A percentile compares a stretch with the other conserved stretches of the same genome.
phyloP scores from a whole-genome alignment of 2,888 invertebrate species.

The Lepidochitona cinerea region DNA sequence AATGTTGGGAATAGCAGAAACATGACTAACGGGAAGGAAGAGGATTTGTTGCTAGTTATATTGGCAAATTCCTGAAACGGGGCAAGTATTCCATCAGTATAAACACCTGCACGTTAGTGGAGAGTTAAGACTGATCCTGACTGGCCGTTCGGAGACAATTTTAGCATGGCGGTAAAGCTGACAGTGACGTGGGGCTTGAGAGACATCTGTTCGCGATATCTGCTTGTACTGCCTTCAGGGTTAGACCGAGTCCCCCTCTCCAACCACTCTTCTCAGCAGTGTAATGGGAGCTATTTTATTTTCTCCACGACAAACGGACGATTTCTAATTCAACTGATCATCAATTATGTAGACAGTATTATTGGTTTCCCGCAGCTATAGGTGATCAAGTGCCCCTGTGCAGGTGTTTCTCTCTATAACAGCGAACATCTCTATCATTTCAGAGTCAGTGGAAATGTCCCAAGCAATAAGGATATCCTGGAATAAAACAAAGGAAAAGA shows the following conservation, averaged over 20 bases:
- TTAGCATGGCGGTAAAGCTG: not conserved
- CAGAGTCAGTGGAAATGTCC: no score
- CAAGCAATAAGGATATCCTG: no score
- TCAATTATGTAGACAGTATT: not conserved
- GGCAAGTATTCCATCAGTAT: no score
- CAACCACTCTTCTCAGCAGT: not conserved
- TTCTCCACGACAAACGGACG: not conserved
- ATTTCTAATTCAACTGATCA: not conserved
- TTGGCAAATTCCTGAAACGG: conserved; percentile 4
- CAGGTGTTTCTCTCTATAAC: no score
- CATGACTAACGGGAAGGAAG: not conserved
- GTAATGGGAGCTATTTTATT: conserved; percentile 4
- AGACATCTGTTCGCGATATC: not conserved
- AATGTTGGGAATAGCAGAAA: not conserved
- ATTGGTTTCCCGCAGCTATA: conserved; percentile 2
- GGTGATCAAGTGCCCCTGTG: no score
- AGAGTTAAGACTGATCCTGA: not conserved
- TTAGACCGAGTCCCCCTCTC: not conserved
- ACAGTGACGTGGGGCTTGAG: not conserved
- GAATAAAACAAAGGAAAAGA: no score
- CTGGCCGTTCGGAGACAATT: not conserved
- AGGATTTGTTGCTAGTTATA: not conserved
- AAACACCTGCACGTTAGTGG: no score
- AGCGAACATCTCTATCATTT: no score
- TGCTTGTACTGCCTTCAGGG: not conserved